phyloP scores from a whole-genome alignment of 2,888 invertebrate species.

The Cerastis rubricosa region DNA sequence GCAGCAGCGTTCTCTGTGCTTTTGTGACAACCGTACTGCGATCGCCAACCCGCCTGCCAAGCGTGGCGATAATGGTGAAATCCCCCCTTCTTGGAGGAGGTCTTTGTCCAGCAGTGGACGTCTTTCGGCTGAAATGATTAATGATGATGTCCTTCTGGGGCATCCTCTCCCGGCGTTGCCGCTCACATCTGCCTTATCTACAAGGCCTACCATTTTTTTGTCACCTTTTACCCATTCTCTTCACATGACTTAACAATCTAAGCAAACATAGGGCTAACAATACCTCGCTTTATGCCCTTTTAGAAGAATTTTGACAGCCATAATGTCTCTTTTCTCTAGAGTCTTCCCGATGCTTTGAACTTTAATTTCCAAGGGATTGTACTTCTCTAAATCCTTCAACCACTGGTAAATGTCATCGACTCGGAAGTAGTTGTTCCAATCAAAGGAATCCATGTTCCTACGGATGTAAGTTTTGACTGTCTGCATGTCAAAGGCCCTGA shows the following conservation, averaged over 20 bases:
- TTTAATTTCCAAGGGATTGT: constrained; percentile 84
- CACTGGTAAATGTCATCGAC: constrained; percentile 91
- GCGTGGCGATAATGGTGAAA: too few relatives aligned
- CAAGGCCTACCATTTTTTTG: not conserved
- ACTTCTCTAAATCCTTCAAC: constrained; percentile 85
- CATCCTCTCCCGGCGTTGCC: not conserved
- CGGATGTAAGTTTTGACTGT: constrained; percentile 79
- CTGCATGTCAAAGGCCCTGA: constrained; percentile 81
- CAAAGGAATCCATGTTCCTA: constrained; percentile 78
- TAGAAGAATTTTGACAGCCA: constrained; percentile 72
- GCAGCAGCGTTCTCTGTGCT: too few relatives aligned
- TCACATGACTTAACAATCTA: not conserved
- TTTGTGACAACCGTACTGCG: too few relatives aligned
- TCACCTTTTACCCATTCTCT: not conserved
- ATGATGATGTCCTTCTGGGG: too few relatives aligned
- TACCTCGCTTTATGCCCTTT: constrained; percentile 61
- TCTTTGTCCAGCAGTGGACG: too few relatives aligned
- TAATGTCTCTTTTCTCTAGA: constrained; percentile 80
- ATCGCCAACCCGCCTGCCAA: too few relatives aligned
- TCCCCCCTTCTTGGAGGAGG: too few relatives aligned
- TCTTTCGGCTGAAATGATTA: too few relatives aligned
- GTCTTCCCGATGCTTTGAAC: constrained; percentile 81
- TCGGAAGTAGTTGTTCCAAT: constrained; percentile 91
- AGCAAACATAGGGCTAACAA: not conserved
- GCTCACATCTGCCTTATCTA: not conserved